Percentiles rank a stretch among this genome's conserved stretches.
phyloP scores from a whole-genome alignment of 2,888 invertebrate species.

The Doris montereyensis region DNA sequence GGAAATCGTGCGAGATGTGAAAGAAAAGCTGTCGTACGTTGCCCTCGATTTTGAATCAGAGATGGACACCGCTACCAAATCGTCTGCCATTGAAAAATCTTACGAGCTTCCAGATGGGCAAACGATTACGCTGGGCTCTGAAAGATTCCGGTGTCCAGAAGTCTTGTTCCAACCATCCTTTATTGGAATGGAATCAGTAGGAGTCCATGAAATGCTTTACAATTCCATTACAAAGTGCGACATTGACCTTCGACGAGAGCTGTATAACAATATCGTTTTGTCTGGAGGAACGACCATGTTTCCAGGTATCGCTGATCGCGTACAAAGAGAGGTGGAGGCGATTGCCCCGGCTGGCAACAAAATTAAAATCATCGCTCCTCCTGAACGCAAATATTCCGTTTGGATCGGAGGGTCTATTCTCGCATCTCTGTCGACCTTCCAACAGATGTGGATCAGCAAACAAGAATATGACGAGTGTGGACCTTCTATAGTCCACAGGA shows the following conservation, averaged over 20 bases:
- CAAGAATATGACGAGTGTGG: constrained; percentile 64
- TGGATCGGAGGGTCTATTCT: constrained; percentile 99
- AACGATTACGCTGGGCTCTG: constrained; percentile 67
- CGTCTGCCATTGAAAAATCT: constrained; percentile 63
- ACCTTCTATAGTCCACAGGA: constrained; percentile 76
- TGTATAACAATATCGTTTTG: constrained; percentile 25
- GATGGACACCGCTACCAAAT: constrained; percentile 76
- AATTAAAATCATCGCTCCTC: constrained; percentile 10
- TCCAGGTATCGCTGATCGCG: constrained; percentile 4
- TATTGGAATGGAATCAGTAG: constrained; percentile 61
- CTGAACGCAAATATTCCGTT: constrained; percentile 80
- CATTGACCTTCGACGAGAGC: constrained; percentile 55
- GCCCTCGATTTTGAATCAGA: constrained; percentile 89
- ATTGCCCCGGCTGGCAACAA: not conserved
- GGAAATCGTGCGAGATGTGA: constrained; percentile 94
- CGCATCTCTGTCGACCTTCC: constrained; percentile 79
- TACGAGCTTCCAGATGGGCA: constrained; percentile 68
- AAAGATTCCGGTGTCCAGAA: constrained; percentile 69
- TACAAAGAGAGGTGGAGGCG: not conserved
- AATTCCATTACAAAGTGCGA: constrained; percentile 57
- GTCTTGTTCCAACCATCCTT: constrained; percentile 71
- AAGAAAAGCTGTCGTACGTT: constrained; percentile 95
- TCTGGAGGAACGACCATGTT: constrained; percentile 14
- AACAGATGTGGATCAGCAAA: constrained; percentile 68
- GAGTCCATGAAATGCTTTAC: constrained; percentile 53